Evolutionary conservation across 1,140 invertebrate genomes (phyloP).

Genomic region (Diuraphis noxia): DNA sequence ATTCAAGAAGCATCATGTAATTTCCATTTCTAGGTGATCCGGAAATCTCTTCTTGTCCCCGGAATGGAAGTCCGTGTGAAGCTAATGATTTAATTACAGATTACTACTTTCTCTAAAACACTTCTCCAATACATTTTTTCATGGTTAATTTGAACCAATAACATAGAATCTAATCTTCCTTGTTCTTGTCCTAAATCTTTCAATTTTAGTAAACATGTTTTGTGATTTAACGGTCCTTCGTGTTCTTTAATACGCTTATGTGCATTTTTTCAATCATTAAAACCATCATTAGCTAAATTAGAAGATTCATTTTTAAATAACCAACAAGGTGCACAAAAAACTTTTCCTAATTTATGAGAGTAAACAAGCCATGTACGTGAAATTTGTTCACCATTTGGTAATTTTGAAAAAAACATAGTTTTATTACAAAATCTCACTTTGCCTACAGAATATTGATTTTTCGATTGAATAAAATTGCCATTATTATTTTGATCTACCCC

Average conservation of each 20-base stretch:
- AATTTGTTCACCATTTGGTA: not conserved
- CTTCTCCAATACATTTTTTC: slow-evolving; percentile 55
- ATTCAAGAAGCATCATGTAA: slow-evolving; percentile 54
- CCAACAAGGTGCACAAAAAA: not conserved
- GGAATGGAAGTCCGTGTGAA: not conserved
- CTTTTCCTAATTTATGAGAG: slow-evolving; percentile 1
- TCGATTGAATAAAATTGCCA: not conserved
- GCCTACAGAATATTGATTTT: not conserved
- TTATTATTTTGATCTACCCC: not conserved
- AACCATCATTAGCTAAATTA: not conserved
- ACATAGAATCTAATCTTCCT: not conserved
- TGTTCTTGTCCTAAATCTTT: not conserved
- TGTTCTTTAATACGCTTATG: not conserved
- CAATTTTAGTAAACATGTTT: slow-evolving; percentile 1
- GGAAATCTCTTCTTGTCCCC: not conserved
- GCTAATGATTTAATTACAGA: slow-evolving; percentile 56
- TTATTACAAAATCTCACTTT: not conserved
- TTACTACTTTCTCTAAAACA: slow-evolving; percentile 56
- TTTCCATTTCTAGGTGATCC: slow-evolving; percentile 16
- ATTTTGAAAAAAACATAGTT: not conserved
- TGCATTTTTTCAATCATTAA: not conserved
- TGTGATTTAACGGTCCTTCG: not conserved
- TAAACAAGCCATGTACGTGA: not conserved
- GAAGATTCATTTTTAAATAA: not conserved
- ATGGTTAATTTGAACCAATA: not conserved